These are phyloP conservation scores for Eupleurogrammus muticus DNA, from an alignment of 2,797 vertebrate species.

Conservation along the genomic window DNA sequence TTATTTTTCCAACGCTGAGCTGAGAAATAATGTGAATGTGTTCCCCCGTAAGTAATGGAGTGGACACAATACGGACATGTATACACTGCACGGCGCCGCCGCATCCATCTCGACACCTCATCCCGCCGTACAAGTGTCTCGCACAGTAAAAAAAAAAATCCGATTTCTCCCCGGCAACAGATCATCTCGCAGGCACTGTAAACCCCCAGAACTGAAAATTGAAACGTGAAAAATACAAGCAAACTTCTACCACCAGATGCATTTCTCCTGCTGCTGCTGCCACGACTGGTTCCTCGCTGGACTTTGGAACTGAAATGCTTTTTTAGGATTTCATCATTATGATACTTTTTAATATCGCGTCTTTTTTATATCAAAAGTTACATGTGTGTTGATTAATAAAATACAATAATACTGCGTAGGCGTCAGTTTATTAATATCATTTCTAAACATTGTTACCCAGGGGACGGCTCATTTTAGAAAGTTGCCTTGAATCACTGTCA, in stretches of 20 bases:
- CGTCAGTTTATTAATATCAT: slow-evolving; percentile 57
- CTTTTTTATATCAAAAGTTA: too few species aligned
- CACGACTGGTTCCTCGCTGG: slow-evolving; percentile 11
- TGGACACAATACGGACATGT: slow-evolving; percentile 9
- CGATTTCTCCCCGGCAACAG: slow-evolving; percentile 74
- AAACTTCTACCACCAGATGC: slow-evolving; percentile 47
- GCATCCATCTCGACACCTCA: slow-evolving; percentile 73
- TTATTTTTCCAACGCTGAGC: slow-evolving; percentile 54
- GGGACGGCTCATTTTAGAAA: slow-evolving; percentile 68
- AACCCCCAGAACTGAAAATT: slow-evolving; percentile 77
- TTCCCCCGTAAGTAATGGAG: slow-evolving; percentile 17
- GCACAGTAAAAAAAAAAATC: slow-evolving; percentile 69
- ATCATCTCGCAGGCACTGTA: slow-evolving; percentile 74
- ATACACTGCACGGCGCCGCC: slow-evolving; percentile 38
- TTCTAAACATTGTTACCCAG: slow-evolving; percentile 56
- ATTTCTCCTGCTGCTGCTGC: slow-evolving; percentile 47
- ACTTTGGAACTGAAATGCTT: not conserved
- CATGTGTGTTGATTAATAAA: slow-evolving; percentile 18
- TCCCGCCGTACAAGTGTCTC: slow-evolving; percentile 61
- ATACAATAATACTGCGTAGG: slow-evolving; percentile 15
- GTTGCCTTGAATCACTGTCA: slow-evolving; percentile 70
- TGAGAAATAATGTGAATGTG: slow-evolving; percentile 5
- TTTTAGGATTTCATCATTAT: slow-evolving; percentile 8
- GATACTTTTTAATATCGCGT: not conserved
- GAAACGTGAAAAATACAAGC: slow-evolving; percentile 81